Percentiles rank a stretch among this genome's conserved stretches.
phyloP scores from a whole-genome alignment of 2,888 invertebrate genomes.

The Temnothorax rugatulus region DNA sequence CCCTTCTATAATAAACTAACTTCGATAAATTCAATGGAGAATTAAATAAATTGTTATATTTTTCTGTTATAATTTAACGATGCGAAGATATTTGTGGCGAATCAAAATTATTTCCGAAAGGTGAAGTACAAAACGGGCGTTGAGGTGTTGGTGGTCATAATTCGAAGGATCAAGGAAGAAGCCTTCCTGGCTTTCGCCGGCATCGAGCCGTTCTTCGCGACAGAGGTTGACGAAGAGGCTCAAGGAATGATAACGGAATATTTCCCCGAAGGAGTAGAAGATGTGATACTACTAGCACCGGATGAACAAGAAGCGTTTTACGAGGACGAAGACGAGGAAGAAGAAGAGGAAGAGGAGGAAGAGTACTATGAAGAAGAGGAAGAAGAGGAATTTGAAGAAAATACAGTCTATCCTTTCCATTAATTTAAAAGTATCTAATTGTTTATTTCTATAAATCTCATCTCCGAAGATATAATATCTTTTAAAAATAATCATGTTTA shows the following conservation, averaged over 20 bases:
- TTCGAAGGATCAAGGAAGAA: slow-evolving; percentile 89
- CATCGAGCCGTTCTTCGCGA: slow-evolving; percentile 90
- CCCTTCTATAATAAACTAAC: neutral
- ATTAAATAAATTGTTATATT: neutral
- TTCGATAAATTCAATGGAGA: neutral
- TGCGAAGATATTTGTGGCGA: neutral
- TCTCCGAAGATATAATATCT: neutral
- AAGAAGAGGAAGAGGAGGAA: slow-evolving; percentile 18
- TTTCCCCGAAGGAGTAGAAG: slow-evolving; percentile 88
- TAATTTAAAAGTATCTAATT: neutral
- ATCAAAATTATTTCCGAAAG: slow-evolving; percentile 63
- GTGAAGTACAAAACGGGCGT: slow-evolving; percentile 74
- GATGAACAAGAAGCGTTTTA: slow-evolving; percentile 60
- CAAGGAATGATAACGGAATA: slow-evolving; percentile 89
- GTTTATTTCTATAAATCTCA: neutral
- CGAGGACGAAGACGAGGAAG: slow-evolving; percentile 52
- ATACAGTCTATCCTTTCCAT: neutral
- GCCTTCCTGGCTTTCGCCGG: slow-evolving; percentile 89
- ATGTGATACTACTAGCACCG: slow-evolving; percentile 49
- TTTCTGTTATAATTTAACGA: neutral
- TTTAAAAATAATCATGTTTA: neutral
- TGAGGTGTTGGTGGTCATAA: slow-evolving; percentile 88
- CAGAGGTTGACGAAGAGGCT: slow-evolving; percentile 90
- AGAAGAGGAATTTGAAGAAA: slow-evolving; percentile 18
- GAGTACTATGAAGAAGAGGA: neutral